Evolutionary conservation across 2,797 vertebrate species (phyloP).

Genomic region (Apogon talboti): DNA sequence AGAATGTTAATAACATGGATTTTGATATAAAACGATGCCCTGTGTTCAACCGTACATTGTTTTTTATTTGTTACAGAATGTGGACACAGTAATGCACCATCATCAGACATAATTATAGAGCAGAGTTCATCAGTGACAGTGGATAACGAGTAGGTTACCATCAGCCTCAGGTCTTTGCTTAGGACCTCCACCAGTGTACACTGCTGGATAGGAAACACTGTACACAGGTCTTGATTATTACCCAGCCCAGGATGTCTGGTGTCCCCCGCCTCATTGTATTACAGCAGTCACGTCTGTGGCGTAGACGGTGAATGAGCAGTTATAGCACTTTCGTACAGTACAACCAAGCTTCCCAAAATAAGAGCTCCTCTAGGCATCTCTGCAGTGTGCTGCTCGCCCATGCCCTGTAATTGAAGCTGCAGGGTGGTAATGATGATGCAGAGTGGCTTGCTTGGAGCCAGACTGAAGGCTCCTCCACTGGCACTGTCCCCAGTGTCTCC

Average conservation of each 20-base stretch:
- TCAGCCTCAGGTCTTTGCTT: slow-evolving; percentile 47
- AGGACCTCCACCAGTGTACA: slow-evolving; percentile 60
- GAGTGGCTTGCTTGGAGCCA: slow-evolving; percentile 72
- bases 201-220: slow-evolving; percentile 52
- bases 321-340: slow-evolving; percentile 61
- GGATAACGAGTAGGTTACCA: slow-evolving; percentile 61
- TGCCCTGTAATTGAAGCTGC: slow-evolving; percentile 81
- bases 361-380: slow-evolving; percentile 54
- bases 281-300: slow-evolving; percentile 58
- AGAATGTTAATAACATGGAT: slow-evolving; percentile 59
- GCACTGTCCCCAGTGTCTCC: slow-evolving; percentile 57
- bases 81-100: slow-evolving; percentile 44
- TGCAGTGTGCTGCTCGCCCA: slow-evolving; percentile 49
- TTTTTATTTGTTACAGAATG: slow-evolving; percentile 54
- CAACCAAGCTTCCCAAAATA: slow-evolving; percentile 70
- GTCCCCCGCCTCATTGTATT: slow-evolving; percentile 49
- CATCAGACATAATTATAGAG: slow-evolving; percentile 68
- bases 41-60: slow-evolving; percentile 21
- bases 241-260: slow-evolving; percentile 59
- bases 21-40: slow-evolving; percentile 38
- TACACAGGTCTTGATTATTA: slow-evolving; percentile 57
- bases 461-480: slow-evolving; percentile 68
- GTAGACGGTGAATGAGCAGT: slow-evolving; percentile 60
- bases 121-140: slow-evolving; percentile 57
- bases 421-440: slow-evolving; percentile 78